Evolutionary conservation across 2,113 vertebrate species (phyloP).

Genomic region (Meleagris gallopavo): DNA sequence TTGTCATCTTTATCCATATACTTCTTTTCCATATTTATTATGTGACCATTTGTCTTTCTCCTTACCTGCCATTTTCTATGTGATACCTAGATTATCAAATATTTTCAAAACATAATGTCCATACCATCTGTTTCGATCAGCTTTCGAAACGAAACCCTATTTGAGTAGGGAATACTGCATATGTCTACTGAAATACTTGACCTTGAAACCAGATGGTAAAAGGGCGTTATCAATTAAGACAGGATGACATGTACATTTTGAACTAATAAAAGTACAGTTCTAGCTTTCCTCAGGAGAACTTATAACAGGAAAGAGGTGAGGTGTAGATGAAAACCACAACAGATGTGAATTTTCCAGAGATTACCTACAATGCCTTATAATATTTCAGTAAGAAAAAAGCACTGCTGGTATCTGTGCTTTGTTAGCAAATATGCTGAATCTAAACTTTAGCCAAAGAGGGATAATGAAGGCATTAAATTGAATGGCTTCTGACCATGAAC

Average conservation of each 20-base stretch:
- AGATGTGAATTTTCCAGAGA: neutral
- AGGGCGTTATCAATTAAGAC: neutral
- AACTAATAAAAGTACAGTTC: neutral
- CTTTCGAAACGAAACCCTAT: neutral
- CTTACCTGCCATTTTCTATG: neutral
- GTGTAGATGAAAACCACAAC: neutral
- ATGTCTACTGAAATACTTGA: neutral
- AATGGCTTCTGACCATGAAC: neutral
- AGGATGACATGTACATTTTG: neutral
- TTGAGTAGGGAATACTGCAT: neutral
- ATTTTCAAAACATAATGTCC: neutral
- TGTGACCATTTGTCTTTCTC: neutral
- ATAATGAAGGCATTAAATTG: neutral
- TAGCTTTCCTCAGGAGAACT: neutral
- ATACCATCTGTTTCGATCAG: neutral
- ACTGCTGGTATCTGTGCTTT: neutral
- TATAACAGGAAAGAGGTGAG: neutral
- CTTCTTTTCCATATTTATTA: neutral
- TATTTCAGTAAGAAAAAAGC: neutral
- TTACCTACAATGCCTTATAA: neutral
- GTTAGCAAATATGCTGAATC: neutral
- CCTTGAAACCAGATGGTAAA: neutral
- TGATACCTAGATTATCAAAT: neutral
- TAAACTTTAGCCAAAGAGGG: neutral
- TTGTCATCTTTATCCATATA: rapidly evolving